Percentiles rank a stretch among this genome's conserved stretches.
phyloP scores from a whole-genome alignment of 2,797 vertebrate genomes.

The Scyliorhinus canicula region DNA sequence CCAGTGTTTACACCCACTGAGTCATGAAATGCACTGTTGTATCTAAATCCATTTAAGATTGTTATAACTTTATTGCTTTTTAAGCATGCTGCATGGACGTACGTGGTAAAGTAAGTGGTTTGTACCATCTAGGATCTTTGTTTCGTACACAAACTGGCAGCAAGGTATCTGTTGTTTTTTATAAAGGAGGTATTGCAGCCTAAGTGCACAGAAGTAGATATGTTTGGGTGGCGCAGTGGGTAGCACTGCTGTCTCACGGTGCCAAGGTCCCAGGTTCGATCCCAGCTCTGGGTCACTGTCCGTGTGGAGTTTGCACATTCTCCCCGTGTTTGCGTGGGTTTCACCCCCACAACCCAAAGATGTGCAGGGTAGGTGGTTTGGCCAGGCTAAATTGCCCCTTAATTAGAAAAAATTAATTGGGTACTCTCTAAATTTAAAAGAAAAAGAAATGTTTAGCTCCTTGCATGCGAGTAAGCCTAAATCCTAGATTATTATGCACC shows the following conservation, averaged over 20 bases:
- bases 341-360: no score
- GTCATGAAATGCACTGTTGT: not conserved
- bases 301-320: no score
- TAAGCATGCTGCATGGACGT: not conserved
- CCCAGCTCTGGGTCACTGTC: no score
- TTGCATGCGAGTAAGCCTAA: not conserved
- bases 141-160: not conserved
- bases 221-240: no score
- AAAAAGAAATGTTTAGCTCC: not conserved
- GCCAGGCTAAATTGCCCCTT: no score
- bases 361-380: no score
- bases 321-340: no score
- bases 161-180: not conserved
- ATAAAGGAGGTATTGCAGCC: not conserved
- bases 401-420: no score
- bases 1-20: not conserved
- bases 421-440: no score
- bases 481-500: not conserved
- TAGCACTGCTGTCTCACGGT: no score
- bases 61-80: not conserved
- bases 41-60: not conserved
- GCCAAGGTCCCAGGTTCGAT: no score
- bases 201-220: not conserved
- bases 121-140: not conserved
- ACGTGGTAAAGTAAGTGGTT: not conserved